phyloP scores from a whole-genome alignment of 2,113 vertebrate species.

The Prionailurus viverrinus region DNA sequence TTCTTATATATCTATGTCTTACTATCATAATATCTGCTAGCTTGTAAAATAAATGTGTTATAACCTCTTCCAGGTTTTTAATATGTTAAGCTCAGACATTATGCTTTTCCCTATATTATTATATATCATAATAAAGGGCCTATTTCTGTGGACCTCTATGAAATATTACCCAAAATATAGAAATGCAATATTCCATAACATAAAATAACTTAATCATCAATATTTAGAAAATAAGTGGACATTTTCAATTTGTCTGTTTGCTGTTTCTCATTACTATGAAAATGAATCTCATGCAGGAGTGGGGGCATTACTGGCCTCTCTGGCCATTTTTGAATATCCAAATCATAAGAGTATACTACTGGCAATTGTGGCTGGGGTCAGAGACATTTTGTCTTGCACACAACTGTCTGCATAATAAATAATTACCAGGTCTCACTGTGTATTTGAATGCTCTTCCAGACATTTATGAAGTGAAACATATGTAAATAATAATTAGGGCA shows the following conservation, averaged over 20 bases:
- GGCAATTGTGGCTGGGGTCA: not conserved
- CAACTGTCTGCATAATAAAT: not conserved
- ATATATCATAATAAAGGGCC: not conserved
- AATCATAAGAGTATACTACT: not conserved
- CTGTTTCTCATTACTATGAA: not conserved
- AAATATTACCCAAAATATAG: constrained; percentile 9
- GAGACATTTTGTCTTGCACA: not conserved
- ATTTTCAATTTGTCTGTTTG: not conserved
- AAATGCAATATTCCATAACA: not conserved
- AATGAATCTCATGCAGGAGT: not conserved
- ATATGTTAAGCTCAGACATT: not conserved
- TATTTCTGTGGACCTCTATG: not conserved
- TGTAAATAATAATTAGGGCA: not conserved
- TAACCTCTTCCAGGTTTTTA: constrained; percentile 31
- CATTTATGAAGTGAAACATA: not conserved
- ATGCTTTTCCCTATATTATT: not conserved
- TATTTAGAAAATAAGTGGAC: constrained; percentile 33
- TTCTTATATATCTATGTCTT: not conserved
- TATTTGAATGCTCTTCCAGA: constrained; percentile 13
- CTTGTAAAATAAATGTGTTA: not conserved
- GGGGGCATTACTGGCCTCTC: not conserved
- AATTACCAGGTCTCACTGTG: not conserved
- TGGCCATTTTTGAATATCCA: not conserved
- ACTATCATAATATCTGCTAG: not conserved
- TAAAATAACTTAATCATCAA: not conserved